Conservation (phyloP, 2,797 vertebrate genomes). For the Mionectes olivaceus region DNA sequence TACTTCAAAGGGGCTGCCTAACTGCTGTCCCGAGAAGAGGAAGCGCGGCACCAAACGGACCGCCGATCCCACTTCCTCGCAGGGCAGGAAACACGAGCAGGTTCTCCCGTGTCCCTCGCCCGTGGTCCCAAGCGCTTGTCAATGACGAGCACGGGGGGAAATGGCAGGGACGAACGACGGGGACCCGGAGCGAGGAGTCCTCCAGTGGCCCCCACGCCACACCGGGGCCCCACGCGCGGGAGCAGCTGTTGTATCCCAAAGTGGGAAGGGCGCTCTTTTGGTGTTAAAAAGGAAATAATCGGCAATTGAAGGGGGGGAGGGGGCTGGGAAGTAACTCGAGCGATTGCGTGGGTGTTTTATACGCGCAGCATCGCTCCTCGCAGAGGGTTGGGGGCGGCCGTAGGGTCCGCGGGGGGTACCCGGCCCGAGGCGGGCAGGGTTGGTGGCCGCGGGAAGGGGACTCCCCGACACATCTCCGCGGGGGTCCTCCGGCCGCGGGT, state of each 20-base stretch:
- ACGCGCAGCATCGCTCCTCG: background rate
- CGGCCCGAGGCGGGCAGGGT: background rate
- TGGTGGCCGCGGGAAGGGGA: too few relatives aligned
- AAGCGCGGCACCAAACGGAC: background rate
- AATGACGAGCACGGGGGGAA: too few relatives aligned
- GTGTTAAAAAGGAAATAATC: background rate
- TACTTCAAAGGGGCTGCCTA: constrained; percentile 11
- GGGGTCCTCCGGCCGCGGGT: background rate
- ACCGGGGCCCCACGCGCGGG: background rate
- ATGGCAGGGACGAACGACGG: background rate
- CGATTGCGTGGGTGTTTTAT: background rate
- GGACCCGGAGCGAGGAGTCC: too few relatives aligned
- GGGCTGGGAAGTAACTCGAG: background rate
- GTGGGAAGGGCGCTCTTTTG: background rate
- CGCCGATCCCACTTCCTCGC: constrained; percentile 2
- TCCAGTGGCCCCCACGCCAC: background rate
- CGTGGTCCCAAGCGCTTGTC: background rate
- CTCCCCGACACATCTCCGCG: background rate
- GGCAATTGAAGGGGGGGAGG: background rate
- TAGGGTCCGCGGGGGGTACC: background rate
- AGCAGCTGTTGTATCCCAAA: background rate
- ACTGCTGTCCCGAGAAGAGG: background rate
- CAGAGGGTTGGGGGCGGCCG: background rate
- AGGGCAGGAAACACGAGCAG: background rate
- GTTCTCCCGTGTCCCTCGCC: background rate